Evolutionary conservation across 1,140 invertebrate genomes (phyloP).

Genomic region (Pachyrhynchus sulphureomaculatus): DNA sequence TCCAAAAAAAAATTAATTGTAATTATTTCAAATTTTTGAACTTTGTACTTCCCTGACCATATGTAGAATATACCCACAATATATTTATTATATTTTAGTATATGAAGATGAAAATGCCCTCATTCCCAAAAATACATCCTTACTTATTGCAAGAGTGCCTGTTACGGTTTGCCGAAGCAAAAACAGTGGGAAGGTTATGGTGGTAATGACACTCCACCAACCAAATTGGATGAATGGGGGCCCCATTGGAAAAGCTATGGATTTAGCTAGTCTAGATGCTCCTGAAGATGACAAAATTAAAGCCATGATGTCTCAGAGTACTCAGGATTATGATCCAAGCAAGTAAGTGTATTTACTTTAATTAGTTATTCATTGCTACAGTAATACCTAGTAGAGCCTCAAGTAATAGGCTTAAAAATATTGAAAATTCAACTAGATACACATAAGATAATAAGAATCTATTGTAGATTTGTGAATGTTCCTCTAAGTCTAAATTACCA

Average conservation of each 20-base stretch:
- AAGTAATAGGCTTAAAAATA: too few species aligned
- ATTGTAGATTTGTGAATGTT: too few species aligned
- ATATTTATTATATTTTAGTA: slow-evolving; percentile 66
- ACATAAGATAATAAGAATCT: too few species aligned
- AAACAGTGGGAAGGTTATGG: slow-evolving; percentile 61
- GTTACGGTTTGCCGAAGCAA: slow-evolving; percentile 74
- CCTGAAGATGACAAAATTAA: slow-evolving; percentile 96
- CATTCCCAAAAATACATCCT: slow-evolving; percentile 95
- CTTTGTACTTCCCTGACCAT: too few species aligned
- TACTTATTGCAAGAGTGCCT: slow-evolving; percentile 92
- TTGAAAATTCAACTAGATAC: too few species aligned
- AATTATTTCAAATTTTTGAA: too few species aligned
- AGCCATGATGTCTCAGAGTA: slow-evolving; percentile 95
- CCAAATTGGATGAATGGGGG: slow-evolving; percentile 56
- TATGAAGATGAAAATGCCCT: slow-evolving; percentile 87
- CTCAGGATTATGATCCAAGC: slow-evolving; percentile 93
- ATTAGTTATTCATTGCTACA: too few species aligned
- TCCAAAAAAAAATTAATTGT: too few species aligned
- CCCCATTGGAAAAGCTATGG: slow-evolving; percentile 62
- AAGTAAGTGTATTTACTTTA: slow-evolving; percentile 67
- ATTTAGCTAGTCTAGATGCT: slow-evolving; percentile 86
- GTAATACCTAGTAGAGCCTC: too few species aligned
- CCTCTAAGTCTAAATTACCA: too few species aligned
- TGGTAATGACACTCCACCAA: slow-evolving; percentile 46
- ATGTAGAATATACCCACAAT: too few species aligned